Evolutionary conservation across 1,140 invertebrate genomes (phyloP).

Genomic region (Uloborus diversus): DNA sequence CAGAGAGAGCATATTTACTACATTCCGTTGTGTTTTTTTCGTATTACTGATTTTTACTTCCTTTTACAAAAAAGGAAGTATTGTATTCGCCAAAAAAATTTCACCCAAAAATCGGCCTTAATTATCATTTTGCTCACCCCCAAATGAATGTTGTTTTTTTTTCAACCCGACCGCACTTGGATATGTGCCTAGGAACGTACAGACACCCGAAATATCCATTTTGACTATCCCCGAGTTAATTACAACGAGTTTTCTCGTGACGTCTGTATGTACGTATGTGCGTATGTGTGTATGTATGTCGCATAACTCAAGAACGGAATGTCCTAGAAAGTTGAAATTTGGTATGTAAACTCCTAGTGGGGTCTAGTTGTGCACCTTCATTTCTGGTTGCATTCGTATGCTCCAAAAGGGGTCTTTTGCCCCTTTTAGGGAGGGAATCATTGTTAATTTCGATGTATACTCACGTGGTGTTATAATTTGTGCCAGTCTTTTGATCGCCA

Average conservation of each 20-base stretch:
- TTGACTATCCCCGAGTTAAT: not conserved
- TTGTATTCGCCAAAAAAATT: not conserved
- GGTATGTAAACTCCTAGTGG: too few species aligned
- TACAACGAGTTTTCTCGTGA: not conserved
- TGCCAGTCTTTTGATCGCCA: too few species aligned
- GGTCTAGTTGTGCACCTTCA: too few species aligned
- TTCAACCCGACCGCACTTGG: not conserved
- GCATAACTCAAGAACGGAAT: too few species aligned
- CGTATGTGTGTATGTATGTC: not conserved
- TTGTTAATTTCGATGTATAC: too few species aligned
- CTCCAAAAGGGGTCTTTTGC: too few species aligned
- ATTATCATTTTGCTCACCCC: not conserved
- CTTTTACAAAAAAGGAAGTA: not conserved
- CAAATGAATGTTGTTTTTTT: not conserved
- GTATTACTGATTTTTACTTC: not conserved
- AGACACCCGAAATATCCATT: not conserved
- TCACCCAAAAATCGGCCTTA: not conserved
- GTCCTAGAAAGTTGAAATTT: too few species aligned
- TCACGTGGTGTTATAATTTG: too few species aligned
- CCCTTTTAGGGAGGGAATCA: too few species aligned
- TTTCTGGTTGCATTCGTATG: too few species aligned
- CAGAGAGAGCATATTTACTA: too few species aligned
- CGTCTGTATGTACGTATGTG: not conserved
- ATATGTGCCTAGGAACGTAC: not conserved
- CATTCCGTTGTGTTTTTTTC: too few species aligned